Conservation (phyloP, 1,140 invertebrate genomes). For the Drosophila nasuta region DNA sequence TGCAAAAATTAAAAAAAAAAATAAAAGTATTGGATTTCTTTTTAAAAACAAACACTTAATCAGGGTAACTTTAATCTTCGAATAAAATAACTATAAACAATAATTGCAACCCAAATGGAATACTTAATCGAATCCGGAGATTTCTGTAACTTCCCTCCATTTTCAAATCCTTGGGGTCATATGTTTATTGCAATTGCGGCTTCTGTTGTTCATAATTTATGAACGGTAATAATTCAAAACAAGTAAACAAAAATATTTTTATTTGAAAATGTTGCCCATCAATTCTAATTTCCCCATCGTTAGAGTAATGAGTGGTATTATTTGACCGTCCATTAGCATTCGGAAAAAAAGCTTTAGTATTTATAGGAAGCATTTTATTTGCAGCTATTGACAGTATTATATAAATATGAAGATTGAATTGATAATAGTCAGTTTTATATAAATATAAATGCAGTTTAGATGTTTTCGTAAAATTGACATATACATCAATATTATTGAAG, state of each 20-base stretch:
- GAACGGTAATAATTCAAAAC: background rate
- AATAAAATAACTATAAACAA: no score
- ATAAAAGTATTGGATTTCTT: no score
- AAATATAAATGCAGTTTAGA: no score
- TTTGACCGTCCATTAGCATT: background rate
- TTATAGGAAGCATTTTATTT: background rate
- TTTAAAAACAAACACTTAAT: no score
- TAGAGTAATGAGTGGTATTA: background rate
- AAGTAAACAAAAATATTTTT: background rate
- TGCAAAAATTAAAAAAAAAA: no score
- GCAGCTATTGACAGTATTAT: background rate
- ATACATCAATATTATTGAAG: no score
- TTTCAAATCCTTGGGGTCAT: background rate
- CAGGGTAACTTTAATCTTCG: no score
- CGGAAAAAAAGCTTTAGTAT: background rate
- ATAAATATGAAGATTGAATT: no score
- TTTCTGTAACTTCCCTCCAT: background rate
- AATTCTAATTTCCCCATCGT: constrained; percentile 3
- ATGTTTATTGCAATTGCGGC: background rate
- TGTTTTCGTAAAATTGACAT: no score
- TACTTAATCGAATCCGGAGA: background rate
- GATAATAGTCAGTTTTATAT: no score
- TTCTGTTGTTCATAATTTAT: constrained; percentile 2
- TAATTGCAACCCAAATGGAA: no score
- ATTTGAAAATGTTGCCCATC: background rate